These are phyloP conservation scores for Halichoeres trimaculatus DNA, from an alignment of 2,113 vertebrate species.

Conservation along the genomic window DNA sequence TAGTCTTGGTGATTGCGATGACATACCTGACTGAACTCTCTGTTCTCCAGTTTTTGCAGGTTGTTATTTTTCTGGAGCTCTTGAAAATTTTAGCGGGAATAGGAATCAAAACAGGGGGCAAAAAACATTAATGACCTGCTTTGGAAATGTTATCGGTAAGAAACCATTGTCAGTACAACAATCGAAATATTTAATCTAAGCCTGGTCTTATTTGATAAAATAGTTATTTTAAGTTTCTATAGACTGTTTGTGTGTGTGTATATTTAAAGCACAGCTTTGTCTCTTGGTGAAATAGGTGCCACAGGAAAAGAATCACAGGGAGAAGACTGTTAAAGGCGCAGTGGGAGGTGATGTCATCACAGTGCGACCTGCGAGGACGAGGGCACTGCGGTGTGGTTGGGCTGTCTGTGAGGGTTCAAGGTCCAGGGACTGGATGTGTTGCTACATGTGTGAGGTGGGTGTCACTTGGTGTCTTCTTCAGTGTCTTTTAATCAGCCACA, in stretches of 20 bases:
- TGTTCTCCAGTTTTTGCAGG: too few species aligned
- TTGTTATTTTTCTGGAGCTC: too few species aligned
- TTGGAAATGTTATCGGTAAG: too few species aligned
- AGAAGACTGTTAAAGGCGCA: constrained; percentile 3
- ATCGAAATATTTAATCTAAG: too few species aligned
- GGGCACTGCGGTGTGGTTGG: not conserved
- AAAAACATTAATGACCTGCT: too few species aligned
- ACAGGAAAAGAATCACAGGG: not conserved
- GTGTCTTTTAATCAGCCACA: constrained; percentile 36
- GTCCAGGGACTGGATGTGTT: constrained; percentile 4
- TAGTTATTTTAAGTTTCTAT: not conserved
- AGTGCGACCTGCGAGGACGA: not conserved
- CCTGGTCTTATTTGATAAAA: not conserved
- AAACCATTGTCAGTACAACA: too few species aligned
- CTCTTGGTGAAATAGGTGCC: constrained; percentile 8
- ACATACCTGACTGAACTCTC: too few species aligned
- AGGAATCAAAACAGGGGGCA: too few species aligned
- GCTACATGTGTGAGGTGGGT: constrained; percentile 27
- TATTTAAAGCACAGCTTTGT: constrained; percentile 1
- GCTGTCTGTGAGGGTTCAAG: not conserved
- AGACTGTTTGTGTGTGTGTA: not conserved
- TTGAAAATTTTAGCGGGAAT: too few species aligned
- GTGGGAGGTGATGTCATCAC: constrained; percentile 43
- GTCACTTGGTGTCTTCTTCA: constrained; percentile 23
- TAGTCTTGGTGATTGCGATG: too few species aligned